phyloP scores from a whole-genome alignment of 2,113 vertebrate genomes.

The Peromyscus maniculatus region DNA sequence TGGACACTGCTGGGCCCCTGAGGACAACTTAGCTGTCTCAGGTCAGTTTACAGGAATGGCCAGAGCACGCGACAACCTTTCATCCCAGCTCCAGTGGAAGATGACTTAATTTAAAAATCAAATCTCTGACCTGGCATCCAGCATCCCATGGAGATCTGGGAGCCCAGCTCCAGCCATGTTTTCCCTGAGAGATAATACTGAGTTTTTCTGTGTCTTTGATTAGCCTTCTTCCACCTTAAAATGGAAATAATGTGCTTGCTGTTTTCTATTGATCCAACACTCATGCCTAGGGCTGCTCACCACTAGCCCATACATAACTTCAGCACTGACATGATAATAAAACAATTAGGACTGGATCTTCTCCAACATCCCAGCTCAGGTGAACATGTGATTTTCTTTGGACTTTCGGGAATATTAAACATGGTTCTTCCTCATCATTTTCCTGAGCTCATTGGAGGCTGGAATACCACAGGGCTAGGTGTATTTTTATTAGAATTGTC shows the following conservation, averaged over 20 bases:
- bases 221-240: not conserved
- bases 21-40: conserved; percentile 15
- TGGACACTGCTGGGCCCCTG: not conserved
- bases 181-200: not conserved
- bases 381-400: not conserved
- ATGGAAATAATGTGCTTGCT: not conserved
- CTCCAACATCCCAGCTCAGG: not conserved
- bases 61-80: fast-evolving
- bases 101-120: conserved; percentile 28
- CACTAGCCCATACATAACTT: not conserved
- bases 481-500: not conserved
- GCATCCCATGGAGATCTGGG: not conserved
- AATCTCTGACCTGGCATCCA: not conserved
- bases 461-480: not conserved
- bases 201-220: not conserved
- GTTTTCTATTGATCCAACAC: conserved; percentile 6
- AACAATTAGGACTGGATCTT: not conserved
- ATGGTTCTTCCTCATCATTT: not conserved
- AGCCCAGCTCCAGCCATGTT: not conserved
- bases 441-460: not conserved
- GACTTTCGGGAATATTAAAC: not conserved
- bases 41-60: not conserved
- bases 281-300: not conserved
- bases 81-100: not conserved
- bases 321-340: fast-evolving